Percentiles rank a stretch among this genome's conserved stretches.
Conservation (phyloP, 2,797 vertebrate species). For the Toxotes lorentzi region DNA sequence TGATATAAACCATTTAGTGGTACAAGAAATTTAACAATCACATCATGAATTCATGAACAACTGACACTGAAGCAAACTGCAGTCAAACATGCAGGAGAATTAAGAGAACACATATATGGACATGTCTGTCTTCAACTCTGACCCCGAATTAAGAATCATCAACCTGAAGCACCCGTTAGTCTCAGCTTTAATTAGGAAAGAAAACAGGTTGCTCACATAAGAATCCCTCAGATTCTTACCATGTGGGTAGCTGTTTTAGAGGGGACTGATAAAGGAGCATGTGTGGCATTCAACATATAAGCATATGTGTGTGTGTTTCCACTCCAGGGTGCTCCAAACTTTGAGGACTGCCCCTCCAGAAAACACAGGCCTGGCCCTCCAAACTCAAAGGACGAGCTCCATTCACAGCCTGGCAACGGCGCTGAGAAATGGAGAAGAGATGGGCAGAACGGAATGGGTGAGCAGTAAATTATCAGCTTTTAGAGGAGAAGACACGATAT, state of each 20-base stretch:
- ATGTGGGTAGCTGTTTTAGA: conserved; percentile 49
- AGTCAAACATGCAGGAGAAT: not conserved
- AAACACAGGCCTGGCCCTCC: conserved; percentile 82
- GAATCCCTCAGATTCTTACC: conserved; percentile 43
- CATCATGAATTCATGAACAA: not conserved
- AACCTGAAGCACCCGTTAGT: conserved; percentile 65
- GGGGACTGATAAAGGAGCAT: conserved; percentile 73
- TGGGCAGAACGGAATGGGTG: conserved; percentile 78
- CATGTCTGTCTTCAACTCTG: conserved; percentile 25
- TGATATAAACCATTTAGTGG: not conserved
- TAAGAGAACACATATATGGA: not conserved
- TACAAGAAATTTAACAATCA: not conserved
- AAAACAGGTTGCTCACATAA: conserved; percentile 53
- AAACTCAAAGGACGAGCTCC: conserved; percentile 81
- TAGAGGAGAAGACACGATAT: conserved; percentile 76
- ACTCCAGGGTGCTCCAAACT: conserved; percentile 86
- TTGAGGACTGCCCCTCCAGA: conserved; percentile 82
- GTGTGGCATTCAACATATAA: conserved; percentile 73
- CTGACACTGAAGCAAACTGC: not conserved
- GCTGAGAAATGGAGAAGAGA: conserved; percentile 83
- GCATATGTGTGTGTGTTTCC: conserved; percentile 71
- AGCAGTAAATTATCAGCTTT: conserved; percentile 85
- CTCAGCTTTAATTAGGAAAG: conserved; percentile 66
- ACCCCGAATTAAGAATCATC: conserved; percentile 60
- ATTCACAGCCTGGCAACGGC: conserved; percentile 80